Base-by-base conservation (phyloP, 64 coral and sea anemone genomes). In the Catalaphyllia jardinei region DNA sequence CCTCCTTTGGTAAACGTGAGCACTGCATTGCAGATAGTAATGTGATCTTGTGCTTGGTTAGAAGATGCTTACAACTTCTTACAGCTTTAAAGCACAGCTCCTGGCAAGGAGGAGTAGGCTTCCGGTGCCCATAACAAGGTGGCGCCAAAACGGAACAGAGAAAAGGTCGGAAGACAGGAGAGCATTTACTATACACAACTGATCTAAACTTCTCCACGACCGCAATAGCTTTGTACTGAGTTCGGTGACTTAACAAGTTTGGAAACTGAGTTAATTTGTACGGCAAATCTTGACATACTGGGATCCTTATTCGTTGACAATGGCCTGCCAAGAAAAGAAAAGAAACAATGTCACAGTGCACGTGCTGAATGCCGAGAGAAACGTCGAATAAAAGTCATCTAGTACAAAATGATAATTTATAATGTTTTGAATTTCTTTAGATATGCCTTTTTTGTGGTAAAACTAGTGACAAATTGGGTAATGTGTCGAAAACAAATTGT, bases 61-160 rank as follows among this genome's bases (percentile, higher is more conserved):
- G 24, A 69, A 50, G 31, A 71, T 50, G 31, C 20, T 31, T 69
- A 63, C 81, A 85, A 8, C 31, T 10, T 20, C 64, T 85, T 5
- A 22, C 69, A 38, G 35, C 39, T 27, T 64, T 63, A 20, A 27
- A 35, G 31, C 81, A 85, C 60, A 85, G 62, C 81, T 85, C 62
- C 51, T 85, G 69, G 39, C 90, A 92, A 10, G 90, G 90, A 22
- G 39, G 39, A 42, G 59, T 28, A 16, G 72, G 4, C 14, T 2
- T 71, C 19, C 8, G 24, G 29, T 17, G 12, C 1, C 22, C 55
- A 30, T 83, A 74, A 71, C 92, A 98, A 8, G 75, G 61, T 0
- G 95, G 95, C 18, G 86, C 78, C 16, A 89, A 94, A 27, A 86
- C 2, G 24, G 79, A 89, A 60, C 95, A 98, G 15, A 94, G 65